Evolutionary conservation across 1,140 invertebrate species (phyloP).

Genomic region (Lordiphosa clarofinis): DNA sequence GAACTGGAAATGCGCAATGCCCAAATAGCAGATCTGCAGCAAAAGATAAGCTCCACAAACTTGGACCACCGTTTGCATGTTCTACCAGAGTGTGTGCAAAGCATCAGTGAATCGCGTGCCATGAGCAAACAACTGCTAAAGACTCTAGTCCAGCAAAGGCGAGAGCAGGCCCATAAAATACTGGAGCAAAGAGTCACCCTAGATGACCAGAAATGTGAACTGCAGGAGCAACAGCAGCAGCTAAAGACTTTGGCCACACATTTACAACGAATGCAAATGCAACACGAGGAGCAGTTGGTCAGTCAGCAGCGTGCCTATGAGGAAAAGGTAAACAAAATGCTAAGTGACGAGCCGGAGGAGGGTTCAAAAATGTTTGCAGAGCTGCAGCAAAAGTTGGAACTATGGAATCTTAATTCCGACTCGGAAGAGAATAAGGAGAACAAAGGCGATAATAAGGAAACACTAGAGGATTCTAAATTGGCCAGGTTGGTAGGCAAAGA

Average conservation of each 20-base stretch:
- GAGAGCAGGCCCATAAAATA: constrained; percentile 45
- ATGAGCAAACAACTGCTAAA: constrained; percentile 58
- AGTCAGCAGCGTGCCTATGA: constrained; percentile 80
- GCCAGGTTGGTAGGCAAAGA: too few species aligned
- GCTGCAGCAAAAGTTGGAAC: too few species aligned
- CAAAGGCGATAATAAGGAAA: too few species aligned
- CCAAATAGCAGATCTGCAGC: constrained; percentile 92
- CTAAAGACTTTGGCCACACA: background rate
- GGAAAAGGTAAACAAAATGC: constrained; percentile 80
- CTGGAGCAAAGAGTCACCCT: constrained; percentile 46
- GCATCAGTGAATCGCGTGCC: constrained; percentile 83
- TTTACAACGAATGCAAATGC: constrained; percentile 5
- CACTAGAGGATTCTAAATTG: too few species aligned
- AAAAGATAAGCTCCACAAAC: constrained; percentile 89
- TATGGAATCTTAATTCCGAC: too few species aligned
- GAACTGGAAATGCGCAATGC: constrained; percentile 87
- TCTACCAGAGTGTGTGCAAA: constrained; percentile 84
- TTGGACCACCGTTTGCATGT: constrained; percentile 84
- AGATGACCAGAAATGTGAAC: constrained; percentile 32
- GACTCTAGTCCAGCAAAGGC: constrained; percentile 55
- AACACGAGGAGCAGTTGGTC: constrained; percentile 61
- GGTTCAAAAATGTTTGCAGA: too few species aligned
- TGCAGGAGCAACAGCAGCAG: constrained; percentile 33
- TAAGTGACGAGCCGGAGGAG: constrained; percentile 25
- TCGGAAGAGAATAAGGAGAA: too few species aligned